Evolutionary conservation across 2,888 invertebrate genomes (phyloP).

Genomic region (Terebella lapidaria): DNA sequence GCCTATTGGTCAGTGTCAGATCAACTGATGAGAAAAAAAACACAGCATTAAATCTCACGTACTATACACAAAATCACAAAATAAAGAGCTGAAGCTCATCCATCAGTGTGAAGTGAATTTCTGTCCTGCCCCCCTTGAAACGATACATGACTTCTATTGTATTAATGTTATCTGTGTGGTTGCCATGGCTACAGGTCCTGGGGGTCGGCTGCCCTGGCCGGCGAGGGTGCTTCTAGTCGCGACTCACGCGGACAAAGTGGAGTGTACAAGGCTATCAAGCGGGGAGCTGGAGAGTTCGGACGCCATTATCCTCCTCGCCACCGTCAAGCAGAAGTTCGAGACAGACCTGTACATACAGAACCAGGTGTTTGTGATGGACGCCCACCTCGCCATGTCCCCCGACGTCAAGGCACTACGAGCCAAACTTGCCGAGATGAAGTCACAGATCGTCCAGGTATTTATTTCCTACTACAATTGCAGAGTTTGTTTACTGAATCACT

Average conservation of each 20-base stretch:
- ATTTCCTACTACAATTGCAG: no score
- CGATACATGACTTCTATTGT: no score
- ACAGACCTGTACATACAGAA: conserved; percentile 61
- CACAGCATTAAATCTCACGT: no score
- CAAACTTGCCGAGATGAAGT: conserved; percentile 58
- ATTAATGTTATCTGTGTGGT: no score
- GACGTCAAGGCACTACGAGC: conserved; percentile 62
- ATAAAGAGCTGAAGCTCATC: no score
- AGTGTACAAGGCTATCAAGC: conserved; percentile 57
- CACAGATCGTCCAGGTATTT: conserved; percentile 57
- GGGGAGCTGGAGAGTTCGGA: conserved; percentile 60
- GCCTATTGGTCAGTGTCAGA: conserved; percentile 39
- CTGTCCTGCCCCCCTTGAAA: no score
- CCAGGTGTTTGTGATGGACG: conserved; percentile 61
- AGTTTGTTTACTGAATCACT: no score
- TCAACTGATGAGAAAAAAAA: background rate
- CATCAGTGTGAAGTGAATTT: no score
- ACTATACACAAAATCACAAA: no score
- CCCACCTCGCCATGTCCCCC: conserved; percentile 61
- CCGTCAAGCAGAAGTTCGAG: conserved; percentile 54
- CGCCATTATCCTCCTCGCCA: conserved; percentile 15
- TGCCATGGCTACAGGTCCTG: conserved; percentile 61
- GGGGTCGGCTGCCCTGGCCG: conserved; percentile 59
- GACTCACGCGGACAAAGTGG: conserved; percentile 61
- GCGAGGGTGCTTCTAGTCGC: conserved; percentile 62